Evolutionary conservation across 2,888 invertebrate species (phyloP).

Genomic region (Megastigmus dorsalis): DNA sequence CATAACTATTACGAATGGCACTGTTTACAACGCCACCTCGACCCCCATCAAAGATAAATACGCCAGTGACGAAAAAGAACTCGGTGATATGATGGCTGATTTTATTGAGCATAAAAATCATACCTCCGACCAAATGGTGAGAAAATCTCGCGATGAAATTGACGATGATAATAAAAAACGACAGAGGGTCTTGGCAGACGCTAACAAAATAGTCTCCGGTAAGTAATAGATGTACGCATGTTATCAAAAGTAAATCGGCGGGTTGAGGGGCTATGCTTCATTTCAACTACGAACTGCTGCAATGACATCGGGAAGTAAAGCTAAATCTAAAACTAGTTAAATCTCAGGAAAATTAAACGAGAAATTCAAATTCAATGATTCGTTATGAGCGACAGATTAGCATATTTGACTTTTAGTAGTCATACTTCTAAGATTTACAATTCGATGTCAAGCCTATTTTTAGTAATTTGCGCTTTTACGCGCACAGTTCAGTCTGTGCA

Average conservation of each 20-base stretch:
- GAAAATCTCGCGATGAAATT: constrained; percentile 67
- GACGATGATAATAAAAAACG: constrained; percentile 70
- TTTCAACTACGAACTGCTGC: constrained; percentile 33
- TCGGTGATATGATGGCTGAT: constrained; percentile 72
- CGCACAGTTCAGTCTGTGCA: constrained; percentile 30
- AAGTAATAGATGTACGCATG: constrained; percentile 62
- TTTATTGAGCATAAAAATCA: constrained; percentile 71
- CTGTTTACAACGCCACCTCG: constrained; percentile 73
- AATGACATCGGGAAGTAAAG: constrained; percentile 27
- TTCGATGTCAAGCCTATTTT: constrained; percentile 46
- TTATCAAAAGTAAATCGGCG: constrained; percentile 56
- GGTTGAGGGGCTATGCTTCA: constrained; percentile 72
- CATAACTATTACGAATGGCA: constrained; percentile 73
- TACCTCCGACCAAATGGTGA: constrained; percentile 68
- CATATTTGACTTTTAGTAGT: no score
- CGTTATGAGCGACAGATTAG: no score
- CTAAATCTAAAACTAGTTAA: no score
- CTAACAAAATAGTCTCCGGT: constrained; percentile 72
- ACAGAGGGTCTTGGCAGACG: constrained; percentile 70
- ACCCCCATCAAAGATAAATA: constrained; percentile 74
- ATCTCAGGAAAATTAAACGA: no score
- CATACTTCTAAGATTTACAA: no score
- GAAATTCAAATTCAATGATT: no score
- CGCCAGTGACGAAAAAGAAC: constrained; percentile 73
- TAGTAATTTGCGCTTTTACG: constrained; percentile 19